Evolutionary conservation across 2,797 vertebrate species (phyloP).

Genomic region (Pteropus rufus): DNA sequence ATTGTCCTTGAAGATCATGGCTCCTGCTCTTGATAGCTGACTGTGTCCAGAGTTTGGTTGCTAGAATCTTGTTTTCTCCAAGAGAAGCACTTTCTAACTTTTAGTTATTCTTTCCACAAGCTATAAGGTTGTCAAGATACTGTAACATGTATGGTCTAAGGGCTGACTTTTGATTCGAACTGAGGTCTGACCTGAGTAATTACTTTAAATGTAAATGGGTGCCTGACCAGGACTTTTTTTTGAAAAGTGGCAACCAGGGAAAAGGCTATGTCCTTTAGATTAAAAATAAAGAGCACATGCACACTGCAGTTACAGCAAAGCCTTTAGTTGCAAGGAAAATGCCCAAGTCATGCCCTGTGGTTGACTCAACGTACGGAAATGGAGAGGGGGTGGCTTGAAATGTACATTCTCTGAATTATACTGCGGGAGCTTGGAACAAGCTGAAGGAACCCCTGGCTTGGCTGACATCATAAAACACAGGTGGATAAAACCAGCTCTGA

Average conservation of each 20-base stretch:
- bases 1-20: neutral
- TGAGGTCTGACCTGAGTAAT: neutral
- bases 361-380: neutral
- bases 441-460: neutral
- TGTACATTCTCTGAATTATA: neutral
- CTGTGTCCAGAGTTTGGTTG: neutral
- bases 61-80: neutral
- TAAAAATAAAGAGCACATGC: neutral
- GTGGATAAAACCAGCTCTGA: neutral
- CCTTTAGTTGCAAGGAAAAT: neutral
- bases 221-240: neutral
- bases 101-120: neutral
- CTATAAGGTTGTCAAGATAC: neutral
- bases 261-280: neutral
- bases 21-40: neutral
- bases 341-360: neutral
- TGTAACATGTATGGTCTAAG: neutral
- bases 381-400: neutral
- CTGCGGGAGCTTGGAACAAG: neutral
- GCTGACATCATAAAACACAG: neutral
- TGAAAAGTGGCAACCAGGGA: neutral
- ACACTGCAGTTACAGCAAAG: neutral
- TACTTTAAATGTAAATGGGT: neutral
- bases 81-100: neutral
- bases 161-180: neutral